Conservation (phyloP, 2,888 invertebrate genomes). For the Macropis europaea region DNA sequence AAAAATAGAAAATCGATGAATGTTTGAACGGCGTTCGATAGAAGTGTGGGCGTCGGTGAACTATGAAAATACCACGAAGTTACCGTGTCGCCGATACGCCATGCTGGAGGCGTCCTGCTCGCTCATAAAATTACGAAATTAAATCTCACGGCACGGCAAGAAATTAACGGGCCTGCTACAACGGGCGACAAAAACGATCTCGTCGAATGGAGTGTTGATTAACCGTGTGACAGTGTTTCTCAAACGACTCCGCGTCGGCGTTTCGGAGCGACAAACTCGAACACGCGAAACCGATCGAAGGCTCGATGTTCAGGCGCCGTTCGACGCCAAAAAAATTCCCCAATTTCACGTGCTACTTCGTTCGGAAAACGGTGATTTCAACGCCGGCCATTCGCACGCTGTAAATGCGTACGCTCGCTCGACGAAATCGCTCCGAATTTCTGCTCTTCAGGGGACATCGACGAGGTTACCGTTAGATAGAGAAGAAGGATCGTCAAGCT, state of each 20-base stretch:
- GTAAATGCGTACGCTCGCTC: not conserved
- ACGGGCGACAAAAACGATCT: slow-evolving; percentile 36
- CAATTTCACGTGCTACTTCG: slow-evolving; percentile 23
- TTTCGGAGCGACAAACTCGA: too few relatives aligned
- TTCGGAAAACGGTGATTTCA: slow-evolving; percentile 12
- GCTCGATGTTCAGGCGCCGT: slow-evolving; percentile 20
- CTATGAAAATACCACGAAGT: slow-evolving; percentile 11
- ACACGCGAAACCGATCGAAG: too few relatives aligned
- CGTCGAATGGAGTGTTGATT: slow-evolving; percentile 51
- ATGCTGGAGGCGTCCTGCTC: slow-evolving; percentile 7
- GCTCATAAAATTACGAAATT: slow-evolving; percentile 47
- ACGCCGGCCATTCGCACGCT: not conserved
- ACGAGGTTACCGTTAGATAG: slow-evolving; percentile 16
- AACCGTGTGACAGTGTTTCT: slow-evolving; percentile 47
- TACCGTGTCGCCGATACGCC: not conserved
- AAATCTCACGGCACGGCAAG: slow-evolving; percentile 45
- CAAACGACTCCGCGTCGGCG: slow-evolving; percentile 6
- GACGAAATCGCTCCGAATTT: not conserved
- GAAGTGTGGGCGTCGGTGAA: too few relatives aligned
- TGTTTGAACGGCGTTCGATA: too few relatives aligned
- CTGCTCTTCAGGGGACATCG: too few relatives aligned
- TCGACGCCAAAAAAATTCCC: not conserved
- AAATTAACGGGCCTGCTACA: slow-evolving; percentile 39
- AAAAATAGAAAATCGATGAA: too few relatives aligned
- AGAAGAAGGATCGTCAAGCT: slow-evolving; percentile 8